These are phyloP conservation scores for Neotoma lepida DNA, from an alignment of 2,113 vertebrate genomes.

Conservation along the genomic window DNA sequence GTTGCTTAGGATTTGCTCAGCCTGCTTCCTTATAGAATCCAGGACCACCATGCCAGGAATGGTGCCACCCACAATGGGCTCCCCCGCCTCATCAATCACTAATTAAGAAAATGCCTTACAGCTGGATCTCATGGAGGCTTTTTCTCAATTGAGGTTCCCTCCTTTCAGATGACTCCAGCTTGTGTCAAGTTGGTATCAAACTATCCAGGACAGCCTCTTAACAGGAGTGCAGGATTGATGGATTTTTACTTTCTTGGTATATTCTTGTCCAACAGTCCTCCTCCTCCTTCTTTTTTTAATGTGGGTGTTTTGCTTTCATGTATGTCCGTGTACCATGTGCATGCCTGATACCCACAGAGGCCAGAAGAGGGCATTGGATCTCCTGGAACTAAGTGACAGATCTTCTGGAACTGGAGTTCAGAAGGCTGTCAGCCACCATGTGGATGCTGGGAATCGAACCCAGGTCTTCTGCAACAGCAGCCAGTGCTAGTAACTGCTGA, in stretches of 20 bases:
- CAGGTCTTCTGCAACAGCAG: neutral
- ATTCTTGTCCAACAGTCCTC: neutral
- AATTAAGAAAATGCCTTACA: neutral
- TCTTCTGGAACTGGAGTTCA: neutral
- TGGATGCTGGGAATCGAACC: neutral
- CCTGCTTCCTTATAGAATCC: neutral
- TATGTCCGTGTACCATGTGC: neutral
- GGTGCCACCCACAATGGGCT: neutral
- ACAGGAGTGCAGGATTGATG: neutral
- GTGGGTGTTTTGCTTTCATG: neutral
- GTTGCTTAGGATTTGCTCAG: neutral
- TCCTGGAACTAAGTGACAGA: neutral
- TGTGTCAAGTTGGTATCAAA: neutral
- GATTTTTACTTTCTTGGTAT: fast-evolving
- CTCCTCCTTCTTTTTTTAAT: neutral
- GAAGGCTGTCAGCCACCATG: neutral
- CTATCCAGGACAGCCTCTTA: neutral
- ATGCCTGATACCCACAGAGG: neutral
- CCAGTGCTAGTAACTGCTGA: neutral
- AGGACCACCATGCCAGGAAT: neutral
- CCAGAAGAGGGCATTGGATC: neutral
- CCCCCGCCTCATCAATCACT: neutral
- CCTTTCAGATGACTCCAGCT: neutral
- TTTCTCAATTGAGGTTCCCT: neutral
- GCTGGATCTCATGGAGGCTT: too few relatives aligned